Evolutionary conservation across 2,888 invertebrate species (phyloP), one percentile per base, ranked within the genome.

Genomic region (Blastobasis adustella): DNA sequence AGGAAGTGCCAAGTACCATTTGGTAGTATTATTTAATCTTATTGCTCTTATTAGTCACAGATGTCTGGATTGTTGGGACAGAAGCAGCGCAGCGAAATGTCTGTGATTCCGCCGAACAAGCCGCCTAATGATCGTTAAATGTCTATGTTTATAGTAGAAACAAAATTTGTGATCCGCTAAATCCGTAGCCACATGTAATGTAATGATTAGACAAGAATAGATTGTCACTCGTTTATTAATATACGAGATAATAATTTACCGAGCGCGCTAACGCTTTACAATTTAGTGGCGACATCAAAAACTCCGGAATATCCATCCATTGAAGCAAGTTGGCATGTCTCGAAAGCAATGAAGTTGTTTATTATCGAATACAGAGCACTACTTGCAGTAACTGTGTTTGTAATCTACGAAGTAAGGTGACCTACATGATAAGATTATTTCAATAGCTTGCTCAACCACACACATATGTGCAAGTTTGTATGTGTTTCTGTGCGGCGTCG

Each of bases 381-480:
- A 61, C 63, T 60, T 66, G 66, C 67, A 73, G 62, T 61, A 55
- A 65, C 69, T 69, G 61, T 60, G 67, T 76, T 67, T 71, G 75
- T 80, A 82, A 87, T 86, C 83, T 77, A 80, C 80, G 80, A 77
- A 78, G 84, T 84, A 87, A 87, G 84, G 87, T 87, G 88, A 87
- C 87, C 87, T 83, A 87, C 77, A 86, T 87, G 88, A 87, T 88
- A 88, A 87, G 87, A 88, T 86, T 82, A 86, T 74, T 82, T 79
- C 81, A 80, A 82, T 79, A 76, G 72, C 77, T 78, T 76, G 72
- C 77, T 69, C 68, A 61, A 67, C 68, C 64, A 69, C 72, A 75
- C 62, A 68, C 67, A 67, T 62, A 69, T 44, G 6, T 66, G 68
- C 67, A 65, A 55, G 58, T 64, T 62, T 61, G 59, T 62, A 63